These are phyloP conservation scores for Platyscapa corneri DNA, from an alignment of 1,140 invertebrate genomes.

Conservation along the genomic window DNA sequence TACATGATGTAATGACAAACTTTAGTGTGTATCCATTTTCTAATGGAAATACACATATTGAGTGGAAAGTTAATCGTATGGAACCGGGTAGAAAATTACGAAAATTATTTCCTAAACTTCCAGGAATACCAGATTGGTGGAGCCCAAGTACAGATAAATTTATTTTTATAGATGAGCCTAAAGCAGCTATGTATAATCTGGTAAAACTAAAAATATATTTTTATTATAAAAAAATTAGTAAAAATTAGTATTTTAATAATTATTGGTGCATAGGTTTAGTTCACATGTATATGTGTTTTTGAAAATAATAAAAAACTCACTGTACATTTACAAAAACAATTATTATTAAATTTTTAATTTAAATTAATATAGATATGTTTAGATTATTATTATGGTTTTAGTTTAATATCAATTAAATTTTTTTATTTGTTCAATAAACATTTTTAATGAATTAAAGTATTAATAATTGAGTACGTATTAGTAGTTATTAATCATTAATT, in stretches of 20 bases:
- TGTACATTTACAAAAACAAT: too few species aligned
- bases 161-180: conserved; percentile 81
- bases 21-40: conserved; percentile 58
- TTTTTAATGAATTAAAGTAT: too few species aligned
- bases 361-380: too few species aligned
- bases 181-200: conserved; percentile 76
- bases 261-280: too few species aligned
- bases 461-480: too few species aligned
- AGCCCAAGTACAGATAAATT: conserved; percentile 83
- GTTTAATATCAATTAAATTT: too few species aligned
- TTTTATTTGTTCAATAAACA: too few species aligned
- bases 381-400: too few species aligned
- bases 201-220: conserved; percentile 62
- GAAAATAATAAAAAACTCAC: too few species aligned
- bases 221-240: background rate
- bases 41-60: conserved; percentile 66
- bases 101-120: conserved; percentile 79
- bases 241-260: background rate
- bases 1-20: conserved; percentile 62
- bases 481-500: too few species aligned
- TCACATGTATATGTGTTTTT: too few species aligned
- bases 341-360: too few species aligned
- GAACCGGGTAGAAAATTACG: conserved; percentile 78
- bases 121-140: conserved; percentile 77
- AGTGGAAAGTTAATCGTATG: conserved; percentile 83